Evolutionary conservation across 2,888 invertebrate genomes (phyloP).

Genomic region (Agrotis ipsilon): DNA sequence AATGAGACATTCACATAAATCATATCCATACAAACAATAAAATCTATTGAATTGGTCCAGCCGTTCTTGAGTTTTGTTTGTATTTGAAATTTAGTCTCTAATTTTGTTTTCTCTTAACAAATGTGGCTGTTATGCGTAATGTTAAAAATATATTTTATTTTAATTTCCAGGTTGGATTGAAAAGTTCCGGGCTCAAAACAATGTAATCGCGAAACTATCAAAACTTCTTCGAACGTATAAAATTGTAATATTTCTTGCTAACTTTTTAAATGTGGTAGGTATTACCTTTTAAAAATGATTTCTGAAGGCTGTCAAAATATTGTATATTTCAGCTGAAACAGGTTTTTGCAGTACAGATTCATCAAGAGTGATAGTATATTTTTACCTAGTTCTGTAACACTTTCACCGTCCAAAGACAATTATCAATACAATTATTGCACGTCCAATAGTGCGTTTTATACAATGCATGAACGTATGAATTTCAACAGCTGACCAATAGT

Average conservation of each 20-base stretch:
- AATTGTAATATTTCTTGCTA: background rate
- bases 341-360: background rate
- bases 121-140: background rate
- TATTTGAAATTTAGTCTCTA: too few species aligned
- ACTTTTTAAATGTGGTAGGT: background rate
- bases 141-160: background rate
- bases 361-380: background rate
- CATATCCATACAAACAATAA: too few species aligned
- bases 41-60: too few species aligned
- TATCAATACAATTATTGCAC: too few species aligned
- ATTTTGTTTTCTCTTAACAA: too few species aligned
- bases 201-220: background rate
- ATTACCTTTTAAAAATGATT: background rate
- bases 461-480: too few species aligned
- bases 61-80: too few species aligned
- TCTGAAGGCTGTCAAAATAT: background rate
- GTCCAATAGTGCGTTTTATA: too few species aligned
- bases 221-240: background rate
- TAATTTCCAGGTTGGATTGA: constrained; percentile 10
- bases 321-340: background rate
- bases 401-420: too few species aligned
- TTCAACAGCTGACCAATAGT: too few species aligned
- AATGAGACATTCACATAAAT: too few species aligned
- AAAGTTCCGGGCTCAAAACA: background rate
- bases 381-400: constrained; percentile 3